These are phyloP conservation scores for Paradoxurus hermaphroditus DNA, from an alignment of 2,113 vertebrate genomes.

Conservation along the genomic window DNA sequence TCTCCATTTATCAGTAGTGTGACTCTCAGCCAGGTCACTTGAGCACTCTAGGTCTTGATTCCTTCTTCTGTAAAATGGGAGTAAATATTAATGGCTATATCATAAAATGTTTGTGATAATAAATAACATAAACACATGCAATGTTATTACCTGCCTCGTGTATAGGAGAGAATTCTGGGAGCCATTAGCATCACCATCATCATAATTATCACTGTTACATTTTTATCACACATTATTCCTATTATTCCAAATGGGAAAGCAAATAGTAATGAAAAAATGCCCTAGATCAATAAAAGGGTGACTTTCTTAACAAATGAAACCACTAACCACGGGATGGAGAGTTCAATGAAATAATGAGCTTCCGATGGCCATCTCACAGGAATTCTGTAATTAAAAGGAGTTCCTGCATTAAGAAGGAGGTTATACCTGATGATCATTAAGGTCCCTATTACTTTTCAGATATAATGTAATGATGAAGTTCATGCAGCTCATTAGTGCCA, in stretches of 20 bases:
- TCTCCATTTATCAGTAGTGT: background rate
- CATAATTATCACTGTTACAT: background rate
- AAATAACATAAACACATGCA: background rate
- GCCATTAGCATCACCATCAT: background rate
- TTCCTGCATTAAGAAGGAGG: conserved; percentile 41
- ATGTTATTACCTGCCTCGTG: background rate
- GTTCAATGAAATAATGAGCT: conserved; percentile 70
- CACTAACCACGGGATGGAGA: background rate
- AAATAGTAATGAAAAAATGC: background rate
- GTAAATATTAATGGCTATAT: background rate
- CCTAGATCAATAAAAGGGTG: conserved; percentile 1
- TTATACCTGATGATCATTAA: conserved; percentile 59
- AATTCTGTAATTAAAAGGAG: conserved; percentile 70
- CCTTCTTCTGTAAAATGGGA: background rate
- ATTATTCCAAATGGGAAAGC: background rate
- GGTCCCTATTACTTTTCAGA: background rate
- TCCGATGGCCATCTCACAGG: conserved; percentile 45
- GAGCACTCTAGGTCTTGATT: background rate
- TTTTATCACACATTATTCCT: background rate
- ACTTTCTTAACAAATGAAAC: conserved; percentile 55
- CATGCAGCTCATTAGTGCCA: conserved; percentile 50
- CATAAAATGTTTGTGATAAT: background rate
- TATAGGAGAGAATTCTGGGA: background rate
- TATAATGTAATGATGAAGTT: conserved; percentile 52
- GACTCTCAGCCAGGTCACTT: background rate